Conservation (phyloP, 2,797 vertebrate genomes). For the Crypturellus tataupa region DNA sequence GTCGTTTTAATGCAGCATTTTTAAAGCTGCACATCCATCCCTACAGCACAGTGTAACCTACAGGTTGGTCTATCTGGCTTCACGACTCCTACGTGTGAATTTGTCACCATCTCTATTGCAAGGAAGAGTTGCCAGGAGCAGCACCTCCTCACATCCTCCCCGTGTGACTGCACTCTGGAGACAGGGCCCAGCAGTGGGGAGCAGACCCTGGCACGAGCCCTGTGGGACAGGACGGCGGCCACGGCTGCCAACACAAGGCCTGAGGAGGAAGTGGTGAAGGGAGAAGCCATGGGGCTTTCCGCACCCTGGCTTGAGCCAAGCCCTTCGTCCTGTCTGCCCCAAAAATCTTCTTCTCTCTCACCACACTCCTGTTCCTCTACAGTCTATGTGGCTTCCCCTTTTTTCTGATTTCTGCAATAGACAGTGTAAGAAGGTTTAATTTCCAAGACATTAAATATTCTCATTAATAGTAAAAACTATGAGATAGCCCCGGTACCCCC, state of each 20-base stretch:
- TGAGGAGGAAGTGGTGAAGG: neutral
- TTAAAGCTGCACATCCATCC: neutral
- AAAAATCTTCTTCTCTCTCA: neutral
- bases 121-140: neutral
- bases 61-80: neutral
- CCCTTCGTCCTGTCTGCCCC: neutral
- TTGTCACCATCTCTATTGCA: neutral
- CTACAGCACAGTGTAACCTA: neutral
- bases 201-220: neutral
- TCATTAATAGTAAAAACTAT: conserved; percentile 32
- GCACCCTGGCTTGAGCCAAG: neutral
- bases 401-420: neutral
- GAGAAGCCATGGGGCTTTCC: neutral
- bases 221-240: too few relatives aligned
- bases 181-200: conserved; percentile 17
- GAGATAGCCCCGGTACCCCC: neutral
- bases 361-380: neutral
- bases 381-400: neutral
- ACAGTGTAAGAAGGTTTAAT: neutral
- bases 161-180: neutral
- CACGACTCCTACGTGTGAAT: neutral
- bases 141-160: neutral
- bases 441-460: neutral
- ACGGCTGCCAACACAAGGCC: neutral
- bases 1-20: neutral